Evolutionary conservation across 2,113 vertebrate species (phyloP).

Genomic region (Nyctereutes procyonoides): DNA sequence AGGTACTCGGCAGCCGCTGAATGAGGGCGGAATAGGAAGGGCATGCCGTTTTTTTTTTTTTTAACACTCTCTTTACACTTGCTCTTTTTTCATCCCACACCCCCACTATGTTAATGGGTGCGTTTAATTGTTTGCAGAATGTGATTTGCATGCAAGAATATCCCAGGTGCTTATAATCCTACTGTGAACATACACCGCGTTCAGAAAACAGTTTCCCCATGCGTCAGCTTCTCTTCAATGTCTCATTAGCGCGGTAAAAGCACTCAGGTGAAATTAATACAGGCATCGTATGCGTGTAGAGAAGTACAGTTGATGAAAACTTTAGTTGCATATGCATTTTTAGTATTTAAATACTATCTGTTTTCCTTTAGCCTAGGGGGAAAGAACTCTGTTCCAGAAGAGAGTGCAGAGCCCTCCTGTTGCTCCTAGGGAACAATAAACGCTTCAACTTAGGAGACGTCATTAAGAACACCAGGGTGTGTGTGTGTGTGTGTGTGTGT

Average conservation of each 20-base stretch:
- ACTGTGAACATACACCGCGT: slow-evolving; percentile 42
- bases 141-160: slow-evolving; percentile 70
- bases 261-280: slow-evolving; percentile 61
- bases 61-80: slow-evolving; percentile 37
- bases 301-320: slow-evolving; percentile 45
- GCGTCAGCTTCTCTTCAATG: slow-evolving; percentile 61
- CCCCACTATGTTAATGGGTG: slow-evolving; percentile 51
- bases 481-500: background rate
- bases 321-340: slow-evolving; percentile 33
- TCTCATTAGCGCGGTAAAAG: slow-evolving; percentile 49
- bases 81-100: slow-evolving; percentile 59
- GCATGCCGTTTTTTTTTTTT: background rate
- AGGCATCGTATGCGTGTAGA: background rate
- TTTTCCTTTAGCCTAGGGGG: background rate
- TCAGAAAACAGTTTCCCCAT: slow-evolving; percentile 54
- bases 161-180: slow-evolving; percentile 73
- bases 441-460: slow-evolving; percentile 31
- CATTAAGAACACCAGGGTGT: background rate
- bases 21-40: background rate
- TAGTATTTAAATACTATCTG: background rate
- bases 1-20: background rate
- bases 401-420: slow-evolving; percentile 30
- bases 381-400: slow-evolving; percentile 11
- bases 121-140: slow-evolving; percentile 65
- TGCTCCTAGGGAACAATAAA: slow-evolving; percentile 46